Conservation (phyloP, 2,797 vertebrate genomes). For the Hirundo rustica region DNA sequence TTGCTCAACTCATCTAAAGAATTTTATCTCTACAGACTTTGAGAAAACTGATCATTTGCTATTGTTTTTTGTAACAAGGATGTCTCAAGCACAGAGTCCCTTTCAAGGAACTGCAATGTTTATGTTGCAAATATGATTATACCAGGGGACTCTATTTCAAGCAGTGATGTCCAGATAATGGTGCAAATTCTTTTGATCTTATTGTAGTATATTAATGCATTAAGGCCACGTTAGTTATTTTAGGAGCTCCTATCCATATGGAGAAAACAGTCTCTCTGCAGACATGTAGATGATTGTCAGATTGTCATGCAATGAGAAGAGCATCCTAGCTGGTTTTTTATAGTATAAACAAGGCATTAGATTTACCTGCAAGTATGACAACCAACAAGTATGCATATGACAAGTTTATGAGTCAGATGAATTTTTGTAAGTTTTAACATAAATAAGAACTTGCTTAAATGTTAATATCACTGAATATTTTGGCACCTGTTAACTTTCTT, state of each 20-base stretch:
- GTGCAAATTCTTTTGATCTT: background rate
- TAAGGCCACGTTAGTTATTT: background rate
- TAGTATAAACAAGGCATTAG: background rate
- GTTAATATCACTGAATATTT: background rate
- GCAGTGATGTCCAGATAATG: background rate
- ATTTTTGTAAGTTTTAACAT: background rate
- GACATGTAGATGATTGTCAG: background rate
- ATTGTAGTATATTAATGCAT: background rate
- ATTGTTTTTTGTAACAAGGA: background rate
- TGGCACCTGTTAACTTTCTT: background rate
- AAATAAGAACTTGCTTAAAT: background rate
- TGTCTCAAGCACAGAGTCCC: background rate
- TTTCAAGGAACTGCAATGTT: background rate
- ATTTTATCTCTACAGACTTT: background rate
- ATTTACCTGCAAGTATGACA: background rate
- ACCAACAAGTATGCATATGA: fast-evolving
- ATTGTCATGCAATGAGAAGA: background rate
- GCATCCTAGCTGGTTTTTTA: background rate
- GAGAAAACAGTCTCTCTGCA: background rate
- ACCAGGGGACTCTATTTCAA: background rate
- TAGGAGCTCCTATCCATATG: background rate
- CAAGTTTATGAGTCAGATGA: background rate
- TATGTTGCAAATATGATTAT: background rate
- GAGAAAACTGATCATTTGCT: background rate
- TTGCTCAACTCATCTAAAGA: background rate